Conservation (phyloP, 2,888 invertebrate species). For the Temnothorax unifasciatus region DNA sequence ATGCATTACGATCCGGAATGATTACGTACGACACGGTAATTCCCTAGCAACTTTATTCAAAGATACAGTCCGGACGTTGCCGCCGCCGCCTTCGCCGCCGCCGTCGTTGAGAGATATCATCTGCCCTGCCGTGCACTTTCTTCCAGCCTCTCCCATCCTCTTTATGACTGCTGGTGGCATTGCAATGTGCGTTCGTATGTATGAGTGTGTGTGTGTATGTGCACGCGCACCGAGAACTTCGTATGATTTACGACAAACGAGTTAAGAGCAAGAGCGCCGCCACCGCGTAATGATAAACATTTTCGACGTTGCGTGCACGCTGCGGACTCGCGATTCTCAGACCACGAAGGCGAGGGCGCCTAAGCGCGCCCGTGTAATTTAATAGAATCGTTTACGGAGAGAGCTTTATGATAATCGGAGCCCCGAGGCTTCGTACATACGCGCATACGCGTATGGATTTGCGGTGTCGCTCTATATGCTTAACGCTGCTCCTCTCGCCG, state of each 20-base stretch:
- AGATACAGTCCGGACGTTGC: slow-evolving; percentile 43
- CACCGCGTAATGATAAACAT: slow-evolving; percentile 71
- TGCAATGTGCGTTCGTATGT: background rate
- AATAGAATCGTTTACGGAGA: slow-evolving; percentile 64
- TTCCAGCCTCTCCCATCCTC: slow-evolving; percentile 65
- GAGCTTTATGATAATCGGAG: slow-evolving; percentile 63
- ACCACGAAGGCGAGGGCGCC: slow-evolving; percentile 40
- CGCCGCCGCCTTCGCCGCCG: slow-evolving; percentile 4
- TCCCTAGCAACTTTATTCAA: slow-evolving; percentile 34
- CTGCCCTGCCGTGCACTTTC: slow-evolving; percentile 62
- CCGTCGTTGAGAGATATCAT: slow-evolving; percentile 68
- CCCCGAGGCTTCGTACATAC: slow-evolving; percentile 25
- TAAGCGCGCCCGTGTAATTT: slow-evolving; percentile 57
- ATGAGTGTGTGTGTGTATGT: background rate
- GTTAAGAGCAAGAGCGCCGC: slow-evolving; percentile 68
- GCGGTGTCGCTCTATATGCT: background rate
- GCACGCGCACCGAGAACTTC: slow-evolving; percentile 23
- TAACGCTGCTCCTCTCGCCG: background rate
- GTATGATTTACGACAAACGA: slow-evolving; percentile 67
- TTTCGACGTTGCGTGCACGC: slow-evolving; percentile 61
- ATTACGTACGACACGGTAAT: slow-evolving; percentile 51
- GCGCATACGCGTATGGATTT: background rate
- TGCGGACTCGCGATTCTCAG: slow-evolving; percentile 48
- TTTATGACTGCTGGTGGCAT: slow-evolving; percentile 26
- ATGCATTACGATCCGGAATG: slow-evolving; percentile 34